Base-by-base conservation (phyloP, 1,140 invertebrate species). In the Bombus pyrosoma region DNA sequence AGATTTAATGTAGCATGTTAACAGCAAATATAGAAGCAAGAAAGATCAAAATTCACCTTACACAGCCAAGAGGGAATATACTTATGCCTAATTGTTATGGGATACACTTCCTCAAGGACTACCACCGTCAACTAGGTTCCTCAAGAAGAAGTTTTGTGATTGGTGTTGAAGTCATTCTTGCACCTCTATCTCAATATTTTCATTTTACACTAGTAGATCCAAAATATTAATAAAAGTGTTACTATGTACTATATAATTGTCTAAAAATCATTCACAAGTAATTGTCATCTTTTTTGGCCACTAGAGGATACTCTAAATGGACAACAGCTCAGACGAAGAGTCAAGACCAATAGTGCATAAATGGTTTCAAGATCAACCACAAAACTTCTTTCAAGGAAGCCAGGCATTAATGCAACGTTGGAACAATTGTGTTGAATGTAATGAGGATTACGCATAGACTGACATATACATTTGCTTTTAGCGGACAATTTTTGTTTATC, bases 151-250 rank as follows among this genome's bases (percentile, higher is more conserved):
- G 83, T 85, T 85, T 85, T 85, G 83, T 85, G 83, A 85, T 85
- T 85, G 83, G 77, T 80, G 68, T 85, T 85, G 83, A 85, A 85
- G 68, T 85, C 77, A 80, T 85, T 85, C 83, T 85, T 85, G 83
- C 77, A 85, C 64, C 57, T 72, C 28, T 85, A 59, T 62, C 28
- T 80, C 47, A 73, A 62, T 64, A 25, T 80, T 72, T 72, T 85
- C 77, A 53, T 80, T 85, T 78, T n/a, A 71, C 66, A 41, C 18
- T 39, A 80, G 77, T 85, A 72, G 77, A 64, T n/a, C 47, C 57
- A 53, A 62, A 53, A 80, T 13, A 47, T 34, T 79, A 47, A 59
- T 84, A 78, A 84, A 43, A 84, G 53, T 47, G 39, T 80, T 84
- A 53, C 66, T 37, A 62, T 85, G 13, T 72, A 39, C 32, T 80